Evolutionary conservation across 2,888 invertebrate genomes (phyloP).

Genomic region (Theretra japonica): DNA sequence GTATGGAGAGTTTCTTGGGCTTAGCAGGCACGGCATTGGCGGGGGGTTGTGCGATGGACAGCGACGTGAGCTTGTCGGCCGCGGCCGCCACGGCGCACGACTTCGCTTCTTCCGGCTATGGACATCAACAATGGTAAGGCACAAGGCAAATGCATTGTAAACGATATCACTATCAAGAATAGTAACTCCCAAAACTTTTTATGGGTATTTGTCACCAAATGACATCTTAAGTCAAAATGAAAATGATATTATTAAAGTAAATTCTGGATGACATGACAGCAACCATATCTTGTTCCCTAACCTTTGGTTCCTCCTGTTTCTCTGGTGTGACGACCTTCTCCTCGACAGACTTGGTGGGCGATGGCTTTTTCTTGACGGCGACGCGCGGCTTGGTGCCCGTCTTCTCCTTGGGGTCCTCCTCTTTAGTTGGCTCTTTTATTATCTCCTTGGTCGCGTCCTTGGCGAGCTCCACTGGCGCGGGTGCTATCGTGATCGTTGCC

Average conservation of each 20-base stretch:
- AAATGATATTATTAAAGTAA: no score
- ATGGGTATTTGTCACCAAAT: no score
- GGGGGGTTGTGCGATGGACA: conserved; percentile 61
- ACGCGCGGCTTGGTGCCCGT: conserved; percentile 58
- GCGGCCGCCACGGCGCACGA: conserved; percentile 63
- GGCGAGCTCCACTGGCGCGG: conserved; percentile 53
- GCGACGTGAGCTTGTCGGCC: conserved; percentile 73
- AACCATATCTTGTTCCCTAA: conserved; percentile 35
- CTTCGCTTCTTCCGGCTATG: conserved; percentile 60
- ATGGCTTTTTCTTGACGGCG: conserved; percentile 58
- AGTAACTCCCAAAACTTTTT: no score
- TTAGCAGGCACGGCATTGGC: conserved; percentile 70
- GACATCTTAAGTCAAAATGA: no score
- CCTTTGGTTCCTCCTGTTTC: conserved; percentile 68
- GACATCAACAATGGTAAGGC: background rate
- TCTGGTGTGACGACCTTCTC: conserved; percentile 56
- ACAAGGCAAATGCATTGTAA: conserved; percentile 8
- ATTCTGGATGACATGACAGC: no score
- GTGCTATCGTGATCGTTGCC: conserved; percentile 75
- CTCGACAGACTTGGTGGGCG: conserved; percentile 60
- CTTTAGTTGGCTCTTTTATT: conserved; percentile 54
- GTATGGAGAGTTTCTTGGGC: conserved; percentile 92
- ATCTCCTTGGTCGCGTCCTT: conserved; percentile 65
- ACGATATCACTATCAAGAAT: background rate
- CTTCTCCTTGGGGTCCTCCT: conserved; percentile 60